Conservation (phyloP, 2,888 invertebrate species). For the Merodon equestris region DNA sequence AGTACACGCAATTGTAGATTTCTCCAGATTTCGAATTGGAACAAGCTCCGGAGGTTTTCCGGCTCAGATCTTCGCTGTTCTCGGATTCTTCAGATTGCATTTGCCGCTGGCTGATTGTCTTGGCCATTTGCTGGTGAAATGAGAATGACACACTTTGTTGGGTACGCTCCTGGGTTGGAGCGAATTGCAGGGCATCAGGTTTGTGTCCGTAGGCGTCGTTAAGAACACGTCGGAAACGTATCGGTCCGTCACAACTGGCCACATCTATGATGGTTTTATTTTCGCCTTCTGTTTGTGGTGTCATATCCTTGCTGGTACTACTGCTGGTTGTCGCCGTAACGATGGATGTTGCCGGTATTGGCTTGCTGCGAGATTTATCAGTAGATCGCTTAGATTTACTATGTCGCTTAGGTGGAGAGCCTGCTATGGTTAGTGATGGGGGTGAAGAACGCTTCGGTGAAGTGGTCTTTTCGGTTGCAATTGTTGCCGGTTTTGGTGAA, state of each 20-base stretch:
- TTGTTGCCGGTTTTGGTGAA: slow-evolving; percentile 40
- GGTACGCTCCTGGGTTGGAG: slow-evolving; percentile 74
- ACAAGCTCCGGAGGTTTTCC: slow-evolving; percentile 55
- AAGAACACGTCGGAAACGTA: slow-evolving; percentile 90
- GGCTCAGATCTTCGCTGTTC: slow-evolving; percentile 70
- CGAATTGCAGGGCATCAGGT: slow-evolving; percentile 75
- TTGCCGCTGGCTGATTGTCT: slow-evolving; percentile 76
- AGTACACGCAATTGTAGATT: slow-evolving; percentile 85
- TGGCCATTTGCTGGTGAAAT: slow-evolving; percentile 79
- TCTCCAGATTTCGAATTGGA: slow-evolving; percentile 73
- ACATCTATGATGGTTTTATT: slow-evolving; percentile 87
- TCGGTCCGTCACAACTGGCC: slow-evolving; percentile 95
- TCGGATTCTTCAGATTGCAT: slow-evolving; percentile 73
- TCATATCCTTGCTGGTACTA: slow-evolving; percentile 70
- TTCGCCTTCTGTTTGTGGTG: slow-evolving; percentile 55
- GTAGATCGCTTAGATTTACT: slow-evolving; percentile 54
- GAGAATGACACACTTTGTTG: slow-evolving; percentile 78
- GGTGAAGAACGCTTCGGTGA: slow-evolving; percentile 35
- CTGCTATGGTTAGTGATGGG: slow-evolving; percentile 31
- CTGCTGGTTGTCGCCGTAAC: slow-evolving; percentile 9
- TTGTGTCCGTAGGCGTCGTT: slow-evolving; percentile 87
- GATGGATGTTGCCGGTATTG: slow-evolving; percentile 30
- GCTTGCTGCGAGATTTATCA: slow-evolving; percentile 43
- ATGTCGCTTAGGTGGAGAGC: slow-evolving; percentile 38
- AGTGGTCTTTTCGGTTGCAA: neutral